phyloP scores from a whole-genome alignment of 2,797 vertebrate genomes.

The Eupleurogrammus muticus region DNA sequence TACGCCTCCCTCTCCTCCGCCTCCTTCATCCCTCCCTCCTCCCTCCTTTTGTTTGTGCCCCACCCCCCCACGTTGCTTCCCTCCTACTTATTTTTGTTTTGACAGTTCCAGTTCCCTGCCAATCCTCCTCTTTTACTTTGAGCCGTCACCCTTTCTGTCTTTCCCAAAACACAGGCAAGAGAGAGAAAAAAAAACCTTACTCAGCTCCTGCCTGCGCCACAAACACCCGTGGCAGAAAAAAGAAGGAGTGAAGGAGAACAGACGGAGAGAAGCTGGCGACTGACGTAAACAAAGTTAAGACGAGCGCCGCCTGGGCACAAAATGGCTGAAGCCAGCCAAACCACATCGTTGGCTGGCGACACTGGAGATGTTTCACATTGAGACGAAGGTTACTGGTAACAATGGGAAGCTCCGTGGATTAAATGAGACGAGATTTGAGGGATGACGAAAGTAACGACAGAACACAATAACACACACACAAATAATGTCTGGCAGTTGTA shows the following conservation, averaged over 20 bases:
- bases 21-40: constrained; percentile 40
- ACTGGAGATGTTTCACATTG: constrained; percentile 49
- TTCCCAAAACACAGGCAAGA: constrained; percentile 37
- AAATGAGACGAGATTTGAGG: constrained; percentile 35
- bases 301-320: constrained; percentile 10
- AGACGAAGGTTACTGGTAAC: constrained; percentile 38
- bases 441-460: constrained; percentile 29
- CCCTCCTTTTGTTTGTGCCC: constrained; percentile 12
- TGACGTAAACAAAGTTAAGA: constrained; percentile 42
- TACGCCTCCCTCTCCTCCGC: constrained; percentile 44
- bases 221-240: constrained; percentile 30
- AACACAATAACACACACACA: constrained; percentile 42
- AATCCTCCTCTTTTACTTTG: constrained; percentile 24
- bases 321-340: constrained; percentile 34
- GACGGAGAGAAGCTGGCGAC: constrained; percentile 13
- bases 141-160: neutral
- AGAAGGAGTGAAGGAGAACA: constrained; percentile 12
- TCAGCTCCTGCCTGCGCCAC: constrained; percentile 37
- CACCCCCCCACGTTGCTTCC: neutral
- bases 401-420: constrained; percentile 45
- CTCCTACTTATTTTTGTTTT: constrained; percentile 34
- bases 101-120: constrained; percentile 31
- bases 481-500: constrained; percentile 52
- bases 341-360: constrained; percentile 10
- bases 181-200: constrained; percentile 31